Evolutionary conservation across 2,113 vertebrate genomes (phyloP).

Genomic region (Onychostoma macrolepis): DNA sequence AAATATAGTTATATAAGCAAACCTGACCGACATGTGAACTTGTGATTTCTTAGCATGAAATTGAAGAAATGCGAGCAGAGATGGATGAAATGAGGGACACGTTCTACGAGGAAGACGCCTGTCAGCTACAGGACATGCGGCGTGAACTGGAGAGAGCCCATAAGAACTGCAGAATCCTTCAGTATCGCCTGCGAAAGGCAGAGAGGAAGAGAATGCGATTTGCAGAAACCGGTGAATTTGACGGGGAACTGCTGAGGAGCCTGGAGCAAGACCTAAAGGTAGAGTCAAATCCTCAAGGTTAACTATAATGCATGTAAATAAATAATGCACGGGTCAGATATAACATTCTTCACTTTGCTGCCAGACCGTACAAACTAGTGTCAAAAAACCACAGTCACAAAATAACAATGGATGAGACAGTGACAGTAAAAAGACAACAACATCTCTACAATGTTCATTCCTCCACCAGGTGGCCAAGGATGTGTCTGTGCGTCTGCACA

Average conservation of each 20-base stretch:
- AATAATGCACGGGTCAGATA: neutral
- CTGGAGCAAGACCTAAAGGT: slow-evolving; percentile 99
- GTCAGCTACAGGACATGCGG: slow-evolving; percentile 97
- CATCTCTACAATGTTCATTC: neutral
- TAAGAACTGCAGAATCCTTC: slow-evolving; percentile 98
- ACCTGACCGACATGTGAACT: neutral
- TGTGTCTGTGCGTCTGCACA: slow-evolving; percentile 95
- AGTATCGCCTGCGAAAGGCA: slow-evolving; percentile 96
- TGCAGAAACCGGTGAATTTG: slow-evolving; percentile 90
- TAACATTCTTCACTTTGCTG: neutral
- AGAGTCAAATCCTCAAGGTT: slow-evolving; percentile 11
- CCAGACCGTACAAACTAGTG: neutral
- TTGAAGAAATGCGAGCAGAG: slow-evolving; percentile 95
- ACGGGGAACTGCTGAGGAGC: slow-evolving; percentile 91
- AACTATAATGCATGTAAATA: neutral
- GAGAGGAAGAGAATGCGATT: slow-evolving; percentile 92
- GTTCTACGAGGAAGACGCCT: slow-evolving; percentile 97
- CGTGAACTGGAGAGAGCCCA: slow-evolving; percentile 96
- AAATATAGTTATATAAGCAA: neutral
- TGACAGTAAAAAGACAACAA: neutral
- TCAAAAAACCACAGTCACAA: neutral
- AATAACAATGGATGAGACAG: neutral
- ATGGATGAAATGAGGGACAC: slow-evolving; percentile 99
- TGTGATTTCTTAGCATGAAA: slow-evolving; percentile 81
- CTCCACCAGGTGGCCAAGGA: slow-evolving; percentile 92